Conservation (phyloP, 2,888 invertebrate genomes). For the Ormyrus labotus region DNA sequence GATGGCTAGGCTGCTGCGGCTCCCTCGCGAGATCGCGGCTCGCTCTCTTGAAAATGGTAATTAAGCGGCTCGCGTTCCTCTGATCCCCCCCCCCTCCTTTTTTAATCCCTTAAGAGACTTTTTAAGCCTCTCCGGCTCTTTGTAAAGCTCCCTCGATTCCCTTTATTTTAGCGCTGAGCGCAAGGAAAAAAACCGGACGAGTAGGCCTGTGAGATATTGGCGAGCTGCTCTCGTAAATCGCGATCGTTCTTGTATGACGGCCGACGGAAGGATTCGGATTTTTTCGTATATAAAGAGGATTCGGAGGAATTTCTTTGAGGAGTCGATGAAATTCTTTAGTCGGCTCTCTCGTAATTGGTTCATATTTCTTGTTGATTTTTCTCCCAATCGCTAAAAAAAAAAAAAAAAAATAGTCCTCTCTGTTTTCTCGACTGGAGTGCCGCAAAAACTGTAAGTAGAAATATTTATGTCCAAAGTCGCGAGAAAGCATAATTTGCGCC, state of each 20-base stretch:
- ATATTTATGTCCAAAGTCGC: no score
- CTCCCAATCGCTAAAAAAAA: no score
- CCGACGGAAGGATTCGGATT: neutral
- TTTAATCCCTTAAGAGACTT: slow-evolving; percentile 55
- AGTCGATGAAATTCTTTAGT: slow-evolving; percentile 18
- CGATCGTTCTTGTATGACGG: slow-evolving; percentile 19
- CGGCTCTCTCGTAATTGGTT: no score
- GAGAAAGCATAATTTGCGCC: neutral
- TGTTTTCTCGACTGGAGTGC: no score
- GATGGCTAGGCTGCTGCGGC: slow-evolving; percentile 15
- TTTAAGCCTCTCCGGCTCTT: slow-evolving; percentile 33
- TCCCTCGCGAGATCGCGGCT: slow-evolving; percentile 23
- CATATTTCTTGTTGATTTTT: no score
- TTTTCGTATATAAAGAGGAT: no score
- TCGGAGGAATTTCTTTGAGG: slow-evolving; percentile 21
- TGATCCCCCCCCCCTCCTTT: slow-evolving; percentile 32
- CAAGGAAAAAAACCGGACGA: slow-evolving; percentile 33
- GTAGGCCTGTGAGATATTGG: neutral
- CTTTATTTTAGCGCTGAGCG: slow-evolving; percentile 8
- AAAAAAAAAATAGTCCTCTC: no score
- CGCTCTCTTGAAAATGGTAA: slow-evolving; percentile 55
- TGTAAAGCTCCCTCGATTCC: slow-evolving; percentile 12
- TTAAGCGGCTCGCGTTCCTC: slow-evolving; percentile 51
- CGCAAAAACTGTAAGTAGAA: no score
- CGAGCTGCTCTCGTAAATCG: neutral